These are phyloP conservation scores for Cheumatopsyche charites DNA, from an alignment of 1,140 invertebrate species.

Conservation along the genomic window DNA sequence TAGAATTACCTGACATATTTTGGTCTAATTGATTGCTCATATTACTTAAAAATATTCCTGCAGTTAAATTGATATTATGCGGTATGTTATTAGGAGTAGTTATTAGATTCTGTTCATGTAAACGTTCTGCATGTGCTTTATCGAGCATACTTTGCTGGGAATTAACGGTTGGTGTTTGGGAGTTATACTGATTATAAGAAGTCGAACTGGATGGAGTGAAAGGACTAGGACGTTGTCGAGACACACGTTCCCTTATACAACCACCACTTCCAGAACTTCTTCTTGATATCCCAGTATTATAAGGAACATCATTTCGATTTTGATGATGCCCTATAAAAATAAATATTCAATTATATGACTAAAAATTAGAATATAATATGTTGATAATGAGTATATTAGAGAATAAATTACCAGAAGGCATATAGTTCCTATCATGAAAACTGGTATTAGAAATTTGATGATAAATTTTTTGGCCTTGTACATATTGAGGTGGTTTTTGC, in stretches of 20 bases:
- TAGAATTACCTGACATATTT: not conserved
- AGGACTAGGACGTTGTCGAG: conserved; percentile 28
- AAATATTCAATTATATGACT: not conserved
- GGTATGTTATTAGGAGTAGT: conserved; percentile 19
- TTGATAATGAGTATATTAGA: not conserved
- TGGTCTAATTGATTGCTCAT: conserved; percentile 27
- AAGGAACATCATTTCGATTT: conserved; percentile 13
- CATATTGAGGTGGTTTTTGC: conserved; percentile 42
- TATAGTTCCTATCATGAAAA: conserved; percentile 45
- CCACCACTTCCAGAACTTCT: conserved; percentile 31
- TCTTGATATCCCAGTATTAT: not conserved
- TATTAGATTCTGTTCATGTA: conserved; percentile 27
- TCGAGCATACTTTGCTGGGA: conserved; percentile 12
- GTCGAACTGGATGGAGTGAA: conserved; percentile 8
- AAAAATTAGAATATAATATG: not conserved
- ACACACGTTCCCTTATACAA: conserved; percentile 30
- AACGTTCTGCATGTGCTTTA: not conserved
- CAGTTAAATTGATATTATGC: conserved; percentile 36
- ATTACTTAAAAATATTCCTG: conserved; percentile 38
- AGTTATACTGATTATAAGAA: conserved; percentile 23
- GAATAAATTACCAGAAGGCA: conserved; percentile 30
- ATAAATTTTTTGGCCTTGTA: conserved; percentile 41
- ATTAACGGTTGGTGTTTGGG: not conserved
- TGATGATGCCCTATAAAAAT: conserved; percentile 31
- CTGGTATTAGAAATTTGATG: conserved; percentile 35